Percentiles rank a stretch among this genome's conserved stretches.
phyloP scores from a whole-genome alignment of 1,140 invertebrate species.

The Panagrolaimus sp. region DNA sequence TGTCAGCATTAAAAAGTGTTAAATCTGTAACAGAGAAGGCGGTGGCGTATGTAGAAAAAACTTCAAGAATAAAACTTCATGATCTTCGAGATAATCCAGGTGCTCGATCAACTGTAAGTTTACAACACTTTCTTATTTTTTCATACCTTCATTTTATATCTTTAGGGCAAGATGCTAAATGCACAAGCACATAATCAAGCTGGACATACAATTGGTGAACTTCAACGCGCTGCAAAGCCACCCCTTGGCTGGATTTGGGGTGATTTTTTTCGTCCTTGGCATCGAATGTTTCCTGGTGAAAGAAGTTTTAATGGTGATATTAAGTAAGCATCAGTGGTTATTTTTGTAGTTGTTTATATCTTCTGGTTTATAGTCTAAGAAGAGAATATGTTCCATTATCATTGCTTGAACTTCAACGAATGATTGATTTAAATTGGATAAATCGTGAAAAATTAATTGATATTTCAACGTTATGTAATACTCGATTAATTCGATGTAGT shows the following conservation, averaged over 20 bases:
- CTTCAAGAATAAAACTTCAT: slow-evolving; percentile 38
- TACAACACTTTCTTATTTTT: not conserved
- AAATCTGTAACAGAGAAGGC: slow-evolving; percentile 41
- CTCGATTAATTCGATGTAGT: slow-evolving; percentile 71
- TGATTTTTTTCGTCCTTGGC: slow-evolving; percentile 56
- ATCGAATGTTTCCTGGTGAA: slow-evolving; percentile 55
- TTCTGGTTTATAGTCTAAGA: slow-evolving; percentile 67
- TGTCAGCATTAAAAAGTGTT: not conserved
- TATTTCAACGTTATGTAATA: slow-evolving; percentile 74
- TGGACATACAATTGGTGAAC: slow-evolving; percentile 52
- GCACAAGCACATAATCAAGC: slow-evolving; percentile 41
- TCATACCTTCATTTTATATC: not conserved
- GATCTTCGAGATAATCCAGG: slow-evolving; percentile 51
- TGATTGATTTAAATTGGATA: slow-evolving; percentile 81
- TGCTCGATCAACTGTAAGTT: slow-evolving; percentile 33
- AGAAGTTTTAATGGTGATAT: slow-evolving; percentile 56
- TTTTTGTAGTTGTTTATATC: slow-evolving; percentile 10
- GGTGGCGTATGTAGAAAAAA: slow-evolving; percentile 39
- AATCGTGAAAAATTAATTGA: slow-evolving; percentile 79
- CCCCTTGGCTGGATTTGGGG: slow-evolving; percentile 59
- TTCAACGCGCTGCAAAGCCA: slow-evolving; percentile 54
- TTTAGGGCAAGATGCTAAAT: slow-evolving; percentile 31
- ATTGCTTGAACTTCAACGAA: slow-evolving; percentile 72
- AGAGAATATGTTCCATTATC: slow-evolving; percentile 86
- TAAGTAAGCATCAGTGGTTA: slow-evolving; percentile 37